Evolutionary conservation across 2,113 vertebrate genomes (phyloP).

Genomic region (Aepyceros melampus): DNA sequence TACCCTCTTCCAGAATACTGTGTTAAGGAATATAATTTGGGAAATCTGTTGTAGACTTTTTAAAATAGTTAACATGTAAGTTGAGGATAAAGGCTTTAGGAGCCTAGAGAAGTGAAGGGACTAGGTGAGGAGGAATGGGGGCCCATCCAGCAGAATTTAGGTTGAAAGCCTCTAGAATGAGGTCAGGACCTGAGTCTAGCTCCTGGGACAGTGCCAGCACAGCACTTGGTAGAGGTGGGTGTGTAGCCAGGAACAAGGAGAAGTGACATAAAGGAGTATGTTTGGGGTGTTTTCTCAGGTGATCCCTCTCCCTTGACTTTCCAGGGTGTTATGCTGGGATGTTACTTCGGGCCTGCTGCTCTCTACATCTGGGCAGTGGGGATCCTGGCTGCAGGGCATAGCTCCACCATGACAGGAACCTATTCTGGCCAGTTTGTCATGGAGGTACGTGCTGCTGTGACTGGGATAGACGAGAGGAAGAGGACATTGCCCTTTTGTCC

Average conservation of each 20-base stretch:
- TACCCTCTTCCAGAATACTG: not conserved
- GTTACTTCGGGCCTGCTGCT: constrained; percentile 92
- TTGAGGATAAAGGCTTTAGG: not conserved
- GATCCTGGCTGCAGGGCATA: constrained; percentile 96
- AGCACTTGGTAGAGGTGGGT: not conserved
- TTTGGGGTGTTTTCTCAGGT: not conserved
- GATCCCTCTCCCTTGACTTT: not conserved
- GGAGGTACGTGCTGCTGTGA: constrained; percentile 86
- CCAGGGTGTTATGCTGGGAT: constrained; percentile 93
- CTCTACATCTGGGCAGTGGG: constrained; percentile 98
- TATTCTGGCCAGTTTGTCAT: constrained; percentile 99
- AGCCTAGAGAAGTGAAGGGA: not conserved
- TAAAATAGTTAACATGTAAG: not conserved
- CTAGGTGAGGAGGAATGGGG: not conserved
- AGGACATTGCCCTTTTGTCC: not conserved
- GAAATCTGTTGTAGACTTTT: not conserved
- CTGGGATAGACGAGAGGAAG: not conserved
- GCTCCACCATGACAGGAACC: constrained; percentile 98
- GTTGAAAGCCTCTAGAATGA: not conserved
- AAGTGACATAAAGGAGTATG: not conserved
- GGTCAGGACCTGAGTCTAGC: not conserved
- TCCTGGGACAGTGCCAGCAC: not conserved
- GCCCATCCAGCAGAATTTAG: not conserved
- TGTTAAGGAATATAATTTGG: not conserved
- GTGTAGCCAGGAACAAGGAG: not conserved